These are phyloP conservation scores for Sweltsa coloradensis DNA, from an alignment of 1,140 invertebrate genomes.

Conservation along the genomic window DNA sequence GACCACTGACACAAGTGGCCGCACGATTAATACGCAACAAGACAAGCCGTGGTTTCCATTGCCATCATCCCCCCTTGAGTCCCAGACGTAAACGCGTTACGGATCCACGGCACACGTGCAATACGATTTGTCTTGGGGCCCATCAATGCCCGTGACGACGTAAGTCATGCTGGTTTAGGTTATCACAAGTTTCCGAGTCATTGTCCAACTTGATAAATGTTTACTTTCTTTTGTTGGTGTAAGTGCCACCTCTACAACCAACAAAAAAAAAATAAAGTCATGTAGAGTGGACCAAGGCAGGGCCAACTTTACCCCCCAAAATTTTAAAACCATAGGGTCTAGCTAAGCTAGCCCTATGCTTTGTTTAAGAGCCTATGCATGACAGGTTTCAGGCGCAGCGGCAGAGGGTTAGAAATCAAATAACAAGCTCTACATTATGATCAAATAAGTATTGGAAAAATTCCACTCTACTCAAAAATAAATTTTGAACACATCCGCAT, in stretches of 20 bases:
- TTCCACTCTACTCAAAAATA: no score
- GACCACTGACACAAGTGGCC: constrained; percentile 99
- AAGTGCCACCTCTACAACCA: constrained; percentile 72
- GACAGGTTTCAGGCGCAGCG: no score
- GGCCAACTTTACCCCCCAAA: no score
- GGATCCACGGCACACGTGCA: constrained; percentile 95
- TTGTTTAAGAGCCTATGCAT: no score
- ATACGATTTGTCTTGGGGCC: constrained; percentile 97
- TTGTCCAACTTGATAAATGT: constrained; percentile 72
- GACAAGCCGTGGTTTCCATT: constrained; percentile 95
- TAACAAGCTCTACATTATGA: no score
- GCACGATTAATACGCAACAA: constrained; percentile 91
- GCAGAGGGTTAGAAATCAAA: no score
- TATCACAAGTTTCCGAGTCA: constrained; percentile 73
- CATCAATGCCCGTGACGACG: constrained; percentile 96
- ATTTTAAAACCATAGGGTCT: no score
- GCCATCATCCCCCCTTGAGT: constrained; percentile 63
- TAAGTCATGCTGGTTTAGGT: constrained; percentile 88
- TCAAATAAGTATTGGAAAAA: no score
- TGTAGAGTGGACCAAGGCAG: no score
- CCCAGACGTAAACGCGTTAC: constrained; percentile 99
- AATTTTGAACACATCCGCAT: no score
- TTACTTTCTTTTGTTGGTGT: constrained; percentile 94
- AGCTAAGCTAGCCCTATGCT: no score
- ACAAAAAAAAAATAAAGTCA: constrained; percentile 11